Evolutionary conservation across 2,888 invertebrate species (phyloP).

Genomic region (Caenorhabditis angaria): DNA sequence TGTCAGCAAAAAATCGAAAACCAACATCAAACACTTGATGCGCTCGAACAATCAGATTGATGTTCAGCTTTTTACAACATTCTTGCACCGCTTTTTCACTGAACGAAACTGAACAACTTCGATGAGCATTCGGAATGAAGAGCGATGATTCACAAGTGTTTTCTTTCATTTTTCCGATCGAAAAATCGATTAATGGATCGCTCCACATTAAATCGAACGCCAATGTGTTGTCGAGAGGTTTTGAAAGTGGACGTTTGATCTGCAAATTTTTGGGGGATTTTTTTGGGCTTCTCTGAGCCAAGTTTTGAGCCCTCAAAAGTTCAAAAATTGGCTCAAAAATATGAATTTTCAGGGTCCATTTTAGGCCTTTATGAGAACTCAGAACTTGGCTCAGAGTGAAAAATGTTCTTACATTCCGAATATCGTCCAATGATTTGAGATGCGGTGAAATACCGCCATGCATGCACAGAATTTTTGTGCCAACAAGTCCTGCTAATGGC

Average conservation of each 20-base stretch:
- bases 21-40: conserved; percentile 40
- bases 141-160: conserved; percentile 7
- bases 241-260: conserved; percentile 16
- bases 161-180: background rate
- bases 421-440: conserved; percentile 26
- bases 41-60: conserved; percentile 37
- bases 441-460: conserved; percentile 41
- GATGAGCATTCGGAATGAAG: conserved; percentile 15
- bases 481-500: conserved; percentile 37
- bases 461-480: conserved; percentile 41
- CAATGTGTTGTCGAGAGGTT: conserved; percentile 24
- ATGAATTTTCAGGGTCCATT: too few species aligned
- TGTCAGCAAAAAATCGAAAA: conserved; percentile 36
- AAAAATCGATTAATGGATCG: conserved; percentile 25
- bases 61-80: conserved; percentile 19
- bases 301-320: too few species aligned
- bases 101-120: conserved; percentile 32
- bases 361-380: too few species aligned
- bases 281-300: too few species aligned
- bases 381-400: background rate
- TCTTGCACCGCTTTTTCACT: conserved; percentile 31
- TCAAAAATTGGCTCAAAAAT: too few species aligned
- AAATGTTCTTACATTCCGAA: conserved; percentile 9
- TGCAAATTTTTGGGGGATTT: too few species aligned
- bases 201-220: conserved; percentile 42